Base-by-base conservation (phyloP, 2,113 vertebrate genomes). In the Hemibagrus wyckioides region DNA sequence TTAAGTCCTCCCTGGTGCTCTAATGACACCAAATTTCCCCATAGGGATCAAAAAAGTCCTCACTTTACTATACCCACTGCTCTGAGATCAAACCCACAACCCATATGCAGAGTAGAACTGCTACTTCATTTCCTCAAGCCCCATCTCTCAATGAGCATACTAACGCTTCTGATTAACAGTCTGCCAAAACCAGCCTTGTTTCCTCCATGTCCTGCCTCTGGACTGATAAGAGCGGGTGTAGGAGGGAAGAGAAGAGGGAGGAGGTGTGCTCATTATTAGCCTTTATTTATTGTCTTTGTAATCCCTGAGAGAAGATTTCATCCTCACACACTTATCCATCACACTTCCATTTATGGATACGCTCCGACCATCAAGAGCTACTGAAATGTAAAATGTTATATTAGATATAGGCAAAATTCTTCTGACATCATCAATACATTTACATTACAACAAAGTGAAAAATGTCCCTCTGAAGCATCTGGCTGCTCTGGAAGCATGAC, bases 201-300 rank as follows among this genome's bases (percentile, higher is more conserved):
- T 87, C 80, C 73, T 83, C 56, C 23, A 73, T 50, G 36, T 67
- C 41, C 86, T 90, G 90, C 41, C 57, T 88, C 57, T 25, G n/a
- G n/a, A 30, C 86, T 80, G 87, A 88, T 90, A 86, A 90, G 83
- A 63, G n/a, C 28, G 14, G 36, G 80, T 0, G 21, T 7, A 44
- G 65, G 77, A 65, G 21, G 25, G 69, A 11, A 19, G 9, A 89
- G 90, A 91, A 89, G 50, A 73, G 48, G 17, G 28, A 76, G 63
- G 54, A 77, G 82, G 86, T 86, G 13, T 4, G 48, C 63, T 76
- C 79, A 90, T 85, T 92, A 93, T 90, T 91, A 92, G 88, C 85
- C 86, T 88, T 92, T 90, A 91, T 92, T 90, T 90, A 89, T 88
- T 86, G 86, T 82, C 67, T 80, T 79, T 88, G 71, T 17, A 61